Evolutionary conservation across 2,888 invertebrate genomes (phyloP), one percentile per base, ranked within the genome.

Genomic region (Synanthedon myopaeformis): DNA sequence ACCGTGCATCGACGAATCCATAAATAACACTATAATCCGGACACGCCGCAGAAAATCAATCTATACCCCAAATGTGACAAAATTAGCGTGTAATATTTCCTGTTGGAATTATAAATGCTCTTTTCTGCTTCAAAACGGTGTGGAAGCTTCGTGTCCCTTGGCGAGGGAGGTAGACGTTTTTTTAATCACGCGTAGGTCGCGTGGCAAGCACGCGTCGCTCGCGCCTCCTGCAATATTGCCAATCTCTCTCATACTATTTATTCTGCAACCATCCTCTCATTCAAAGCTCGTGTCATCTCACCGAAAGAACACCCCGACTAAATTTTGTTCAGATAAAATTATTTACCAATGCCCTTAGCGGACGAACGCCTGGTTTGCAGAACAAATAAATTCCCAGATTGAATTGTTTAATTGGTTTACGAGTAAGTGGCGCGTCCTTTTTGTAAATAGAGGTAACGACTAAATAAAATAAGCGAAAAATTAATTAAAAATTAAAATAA

Each of bases 31-130:
- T 14, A 61, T 71, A 72, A 79, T 74, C 74, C 72, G 58, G 60
- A 67, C 69, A 64, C 62, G 59, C 79, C 76, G 56, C 73, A 69
- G 57, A 76, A 68, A 82, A 83, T 83, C 83, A 84, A 86, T 85
- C 78, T 76, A 76, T 41, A 62, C 75, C 72, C 67, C 72, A 76
- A 78, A 79, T 74, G 76, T 74, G 76, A 70, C 75, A 73, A 86
- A 86, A 87, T 87, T 87, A 85, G 86, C 85, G 85, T 87, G 83
- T 86, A 84, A 86, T 86, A 77, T 82, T 84, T 79, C 84, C 82
- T 79, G 76, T 77, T 70, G 67, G 76, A 80, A 82, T 85, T 85
- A 84, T 80, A 82, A 76, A 82, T 76, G 72, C 70, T 74, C 76
- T 67, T 63, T 70, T 76, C 76, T 72, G 67, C 65, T 70, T 69